A percentile compares a stretch with the other conserved stretches of the same genome.
Evolutionary conservation across 2,888 invertebrate genomes (phyloP).

Genomic region (Tenodera sinensis): DNA sequence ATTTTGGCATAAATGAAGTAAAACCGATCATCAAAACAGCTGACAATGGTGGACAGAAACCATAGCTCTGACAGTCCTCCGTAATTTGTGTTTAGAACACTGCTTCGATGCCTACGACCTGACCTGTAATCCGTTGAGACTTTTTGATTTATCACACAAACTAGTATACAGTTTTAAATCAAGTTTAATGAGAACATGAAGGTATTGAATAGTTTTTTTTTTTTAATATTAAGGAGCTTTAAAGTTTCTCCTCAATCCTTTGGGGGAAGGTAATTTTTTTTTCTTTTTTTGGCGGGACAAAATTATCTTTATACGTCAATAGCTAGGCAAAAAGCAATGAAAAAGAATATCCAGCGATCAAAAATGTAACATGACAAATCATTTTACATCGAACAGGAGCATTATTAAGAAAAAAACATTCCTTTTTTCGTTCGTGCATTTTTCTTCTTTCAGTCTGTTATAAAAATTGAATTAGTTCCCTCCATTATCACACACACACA

Average conservation of each 20-base stretch:
- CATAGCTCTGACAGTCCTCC: too few relatives aligned
- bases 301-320: constrained; percentile 28
- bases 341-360: constrained; percentile 28
- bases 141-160: constrained; percentile 25
- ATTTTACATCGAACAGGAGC: constrained; percentile 31
- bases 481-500: background rate
- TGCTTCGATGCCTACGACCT: background rate
- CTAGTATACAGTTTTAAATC: constrained; percentile 30
- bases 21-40: background rate
- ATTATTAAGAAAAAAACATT: constrained; percentile 24
- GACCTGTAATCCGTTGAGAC: background rate
- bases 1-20: background rate
- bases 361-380: constrained; percentile 32
- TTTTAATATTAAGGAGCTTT: constrained; percentile 14
- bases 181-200: constrained; percentile 30
- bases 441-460: background rate
- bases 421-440: background rate
- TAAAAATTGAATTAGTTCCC: background rate
- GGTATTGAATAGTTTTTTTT: constrained; percentile 22
- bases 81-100: background rate
- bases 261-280: background rate
- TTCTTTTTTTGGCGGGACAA: background rate
- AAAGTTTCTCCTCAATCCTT: background rate
- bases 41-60: background rate
- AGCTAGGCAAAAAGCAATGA: constrained; percentile 32